These are phyloP conservation scores for Dolichallabes microphthalmus DNA, from an alignment of 2,113 vertebrate genomes.

Conservation along the genomic window DNA sequence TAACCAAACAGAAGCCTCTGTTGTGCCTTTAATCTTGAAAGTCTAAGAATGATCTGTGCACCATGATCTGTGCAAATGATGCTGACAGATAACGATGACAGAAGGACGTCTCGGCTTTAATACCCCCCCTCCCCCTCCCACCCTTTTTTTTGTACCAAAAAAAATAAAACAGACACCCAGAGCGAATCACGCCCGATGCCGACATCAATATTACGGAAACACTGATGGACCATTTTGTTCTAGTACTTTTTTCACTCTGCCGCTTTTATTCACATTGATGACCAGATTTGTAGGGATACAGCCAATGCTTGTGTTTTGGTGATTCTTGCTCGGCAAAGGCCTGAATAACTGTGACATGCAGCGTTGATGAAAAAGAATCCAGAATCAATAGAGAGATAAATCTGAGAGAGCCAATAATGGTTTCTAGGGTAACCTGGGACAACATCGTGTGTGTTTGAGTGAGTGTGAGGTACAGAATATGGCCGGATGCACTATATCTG, in stretches of 20 bases:
- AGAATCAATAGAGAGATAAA: constrained; percentile 38
- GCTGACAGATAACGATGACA: neutral
- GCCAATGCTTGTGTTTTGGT: neutral
- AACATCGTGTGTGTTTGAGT: constrained; percentile 18
- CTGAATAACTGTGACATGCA: constrained; percentile 15
- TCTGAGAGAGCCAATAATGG: constrained; percentile 14
- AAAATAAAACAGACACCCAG: constrained; percentile 17
- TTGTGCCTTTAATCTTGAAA: constrained; percentile 19
- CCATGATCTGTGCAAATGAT: neutral
- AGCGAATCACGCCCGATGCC: neutral
- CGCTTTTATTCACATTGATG: neutral
- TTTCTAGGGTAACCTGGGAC: constrained; percentile 47
- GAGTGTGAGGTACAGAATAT: constrained; percentile 3
- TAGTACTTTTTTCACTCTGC: neutral
- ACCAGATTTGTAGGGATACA: neutral
- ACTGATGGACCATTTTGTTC: neutral
- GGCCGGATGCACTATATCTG: neutral
- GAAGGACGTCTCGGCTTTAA: neutral
- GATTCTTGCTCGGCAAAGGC: neutral
- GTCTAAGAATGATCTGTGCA: neutral
- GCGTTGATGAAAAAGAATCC: constrained; percentile 18
- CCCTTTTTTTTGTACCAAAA: neutral
- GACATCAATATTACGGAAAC: neutral
- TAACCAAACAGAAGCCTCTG: neutral
- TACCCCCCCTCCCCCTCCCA: neutral